Conservation (phyloP, 2,113 vertebrate genomes). For the Parotia lawesii region DNA sequence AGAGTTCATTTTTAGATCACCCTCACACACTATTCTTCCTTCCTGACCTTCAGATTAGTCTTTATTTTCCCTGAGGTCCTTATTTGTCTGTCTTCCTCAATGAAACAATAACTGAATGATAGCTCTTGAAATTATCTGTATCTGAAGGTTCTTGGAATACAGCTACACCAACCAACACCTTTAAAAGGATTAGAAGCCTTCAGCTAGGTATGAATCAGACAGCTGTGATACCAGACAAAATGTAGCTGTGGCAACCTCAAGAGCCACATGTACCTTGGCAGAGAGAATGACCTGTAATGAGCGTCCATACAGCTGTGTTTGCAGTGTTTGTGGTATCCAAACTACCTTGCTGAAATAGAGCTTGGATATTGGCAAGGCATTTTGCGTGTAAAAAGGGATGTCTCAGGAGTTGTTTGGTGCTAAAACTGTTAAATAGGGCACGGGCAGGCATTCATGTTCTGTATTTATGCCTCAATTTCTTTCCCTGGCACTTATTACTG, state of each 20-base stretch:
- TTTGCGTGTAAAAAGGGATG: not conserved
- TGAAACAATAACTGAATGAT: not conserved
- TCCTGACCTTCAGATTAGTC: not conserved
- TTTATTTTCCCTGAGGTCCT: not conserved
- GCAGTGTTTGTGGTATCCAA: not conserved
- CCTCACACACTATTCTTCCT: not conserved
- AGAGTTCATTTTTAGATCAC: not conserved
- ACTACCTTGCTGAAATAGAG: not conserved
- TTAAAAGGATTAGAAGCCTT: not conserved
- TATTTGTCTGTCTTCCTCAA: not conserved
- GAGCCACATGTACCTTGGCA: not conserved
- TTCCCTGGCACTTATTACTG: not conserved
- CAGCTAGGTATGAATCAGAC: not conserved
- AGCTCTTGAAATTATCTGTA: not conserved
- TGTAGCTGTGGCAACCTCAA: not conserved
- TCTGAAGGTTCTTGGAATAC: not conserved
- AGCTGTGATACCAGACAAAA: not conserved
- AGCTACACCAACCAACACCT: not conserved
- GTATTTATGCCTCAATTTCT: not conserved
- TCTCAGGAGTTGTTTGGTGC: not conserved
- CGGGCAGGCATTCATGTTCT: not conserved
- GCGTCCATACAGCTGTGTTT: not conserved
- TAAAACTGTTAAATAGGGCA: not conserved
- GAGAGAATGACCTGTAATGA: not conserved
- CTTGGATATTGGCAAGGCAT: not conserved